These are phyloP conservation scores for Drosophila austrosaltans DNA, from an alignment of 2,888 invertebrate genomes.

Conservation along the genomic window DNA sequence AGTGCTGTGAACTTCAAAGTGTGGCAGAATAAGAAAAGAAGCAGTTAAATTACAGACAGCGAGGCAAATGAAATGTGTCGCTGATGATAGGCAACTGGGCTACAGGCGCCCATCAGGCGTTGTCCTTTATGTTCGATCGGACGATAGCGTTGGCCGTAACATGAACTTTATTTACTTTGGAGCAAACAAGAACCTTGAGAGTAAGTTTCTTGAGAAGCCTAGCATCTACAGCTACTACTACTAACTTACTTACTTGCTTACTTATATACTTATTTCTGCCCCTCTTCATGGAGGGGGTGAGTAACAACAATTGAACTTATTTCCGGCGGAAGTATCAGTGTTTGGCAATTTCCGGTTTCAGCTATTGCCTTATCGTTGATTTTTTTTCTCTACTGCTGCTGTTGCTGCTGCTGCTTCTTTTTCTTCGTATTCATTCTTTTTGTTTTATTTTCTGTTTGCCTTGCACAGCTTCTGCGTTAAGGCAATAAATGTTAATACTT, in stretches of 20 bases:
- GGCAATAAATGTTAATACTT: constrained; percentile 78
- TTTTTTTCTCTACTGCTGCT: background rate
- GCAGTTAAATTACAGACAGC: constrained; percentile 52
- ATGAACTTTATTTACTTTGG: constrained; percentile 44
- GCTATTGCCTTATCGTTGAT: constrained; percentile 38
- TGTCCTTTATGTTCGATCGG: constrained; percentile 37
- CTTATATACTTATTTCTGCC: background rate
- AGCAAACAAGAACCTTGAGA: constrained; percentile 6
- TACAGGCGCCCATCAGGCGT: constrained; percentile 36
- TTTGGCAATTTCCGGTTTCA: constrained; percentile 74
- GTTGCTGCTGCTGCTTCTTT: background rate
- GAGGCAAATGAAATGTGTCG: constrained; percentile 52
- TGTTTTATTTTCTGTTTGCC: constrained; percentile 32
- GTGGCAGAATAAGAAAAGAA: constrained; percentile 20
- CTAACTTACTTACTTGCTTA: background rate
- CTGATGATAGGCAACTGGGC: constrained; percentile 34
- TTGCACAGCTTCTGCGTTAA: constrained; percentile 46
- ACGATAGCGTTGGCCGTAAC: constrained; percentile 14
- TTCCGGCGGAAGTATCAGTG: constrained; percentile 77
- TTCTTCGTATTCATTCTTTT: background rate
- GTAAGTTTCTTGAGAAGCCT: background rate
- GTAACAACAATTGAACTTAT: constrained; percentile 72
- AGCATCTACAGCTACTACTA: background rate
- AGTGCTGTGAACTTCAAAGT: constrained; percentile 37
- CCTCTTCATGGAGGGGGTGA: constrained; percentile 9